Evolutionary conservation across 2,888 invertebrate species (phyloP).

Genomic region (Hipparchia semele): DNA sequence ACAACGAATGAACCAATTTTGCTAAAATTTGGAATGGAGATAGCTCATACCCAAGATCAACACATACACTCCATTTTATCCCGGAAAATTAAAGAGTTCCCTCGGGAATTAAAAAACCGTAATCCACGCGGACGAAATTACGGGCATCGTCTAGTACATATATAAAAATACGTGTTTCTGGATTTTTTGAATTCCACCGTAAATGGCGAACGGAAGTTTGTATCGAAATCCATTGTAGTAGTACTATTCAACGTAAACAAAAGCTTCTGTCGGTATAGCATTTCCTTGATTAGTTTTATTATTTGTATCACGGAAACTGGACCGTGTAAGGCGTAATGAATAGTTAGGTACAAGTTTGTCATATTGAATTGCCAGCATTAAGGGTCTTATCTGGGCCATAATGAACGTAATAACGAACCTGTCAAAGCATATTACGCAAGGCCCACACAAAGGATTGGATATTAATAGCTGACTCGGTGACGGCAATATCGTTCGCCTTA

Average conservation of each 20-base stretch:
- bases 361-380: constrained; percentile 34
- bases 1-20: too few relatives aligned
- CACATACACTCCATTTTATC: too few relatives aligned
- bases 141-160: too few relatives aligned
- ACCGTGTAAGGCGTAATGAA: background rate
- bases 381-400: constrained; percentile 32
- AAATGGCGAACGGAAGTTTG: too few relatives aligned
- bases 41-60: too few relatives aligned
- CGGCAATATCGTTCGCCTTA: constrained; percentile 29
- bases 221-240: too few relatives aligned
- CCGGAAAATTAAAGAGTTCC: too few relatives aligned
- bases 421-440: constrained; percentile 39
- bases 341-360: constrained; percentile 22
- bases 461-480: constrained; percentile 35
- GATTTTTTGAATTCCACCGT: too few relatives aligned
- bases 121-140: too few relatives aligned
- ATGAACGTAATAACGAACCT: constrained; percentile 39
- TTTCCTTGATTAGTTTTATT: background rate
- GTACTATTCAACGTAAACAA: background rate
- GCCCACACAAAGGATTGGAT: constrained; percentile 35
- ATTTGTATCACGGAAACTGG: constrained; percentile 1
- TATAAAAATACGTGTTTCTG: too few relatives aligned
- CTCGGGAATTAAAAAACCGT: too few relatives aligned
- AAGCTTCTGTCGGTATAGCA: background rate
- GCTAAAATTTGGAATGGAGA: too few relatives aligned